Percentiles rank a stretch among this genome's conserved stretches.
These are phyloP conservation scores for Laothoe populi DNA, from an alignment of 2,888 invertebrate species.

Conservation along the genomic window DNA sequence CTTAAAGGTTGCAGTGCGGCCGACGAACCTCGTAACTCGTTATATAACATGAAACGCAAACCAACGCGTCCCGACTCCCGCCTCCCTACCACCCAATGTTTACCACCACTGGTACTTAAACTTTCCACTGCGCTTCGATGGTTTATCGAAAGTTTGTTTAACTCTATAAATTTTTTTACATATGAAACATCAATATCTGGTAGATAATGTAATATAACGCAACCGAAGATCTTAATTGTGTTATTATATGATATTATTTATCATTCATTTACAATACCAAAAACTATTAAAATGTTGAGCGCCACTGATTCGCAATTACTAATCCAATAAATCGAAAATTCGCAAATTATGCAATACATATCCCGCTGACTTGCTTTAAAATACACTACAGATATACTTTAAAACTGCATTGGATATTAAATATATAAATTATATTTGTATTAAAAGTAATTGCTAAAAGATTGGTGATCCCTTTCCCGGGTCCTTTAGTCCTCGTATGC, in stretches of 20 bases:
- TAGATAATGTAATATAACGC: not conserved
- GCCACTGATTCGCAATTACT: no score
- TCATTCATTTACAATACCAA: no score
- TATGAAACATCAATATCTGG: not conserved
- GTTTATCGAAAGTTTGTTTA: no score
- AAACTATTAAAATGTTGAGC: no score
- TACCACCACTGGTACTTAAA: constrained; percentile 36
- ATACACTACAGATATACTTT: not conserved
- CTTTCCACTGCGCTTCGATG: constrained; percentile 27
- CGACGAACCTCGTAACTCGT: constrained; percentile 69
- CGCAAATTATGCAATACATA: no score
- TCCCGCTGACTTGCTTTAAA: no score
- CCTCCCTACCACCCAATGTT: constrained; percentile 29
- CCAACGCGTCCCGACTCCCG: constrained; percentile 48
- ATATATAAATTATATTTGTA: not conserved
- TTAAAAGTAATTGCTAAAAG: constrained; percentile 38
- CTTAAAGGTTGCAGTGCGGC: constrained; percentile 76
- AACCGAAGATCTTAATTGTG: no score
- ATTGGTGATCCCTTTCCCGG: constrained; percentile 56
- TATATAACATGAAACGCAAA: constrained; percentile 71
- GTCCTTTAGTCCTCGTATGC: constrained; percentile 37
- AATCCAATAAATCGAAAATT: no score
- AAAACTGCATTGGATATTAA: not conserved
- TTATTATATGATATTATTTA: no score
- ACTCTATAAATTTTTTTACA: no score